phyloP scores from a whole-genome alignment of 2,113 vertebrate species.

The Laticauda colubrina region DNA sequence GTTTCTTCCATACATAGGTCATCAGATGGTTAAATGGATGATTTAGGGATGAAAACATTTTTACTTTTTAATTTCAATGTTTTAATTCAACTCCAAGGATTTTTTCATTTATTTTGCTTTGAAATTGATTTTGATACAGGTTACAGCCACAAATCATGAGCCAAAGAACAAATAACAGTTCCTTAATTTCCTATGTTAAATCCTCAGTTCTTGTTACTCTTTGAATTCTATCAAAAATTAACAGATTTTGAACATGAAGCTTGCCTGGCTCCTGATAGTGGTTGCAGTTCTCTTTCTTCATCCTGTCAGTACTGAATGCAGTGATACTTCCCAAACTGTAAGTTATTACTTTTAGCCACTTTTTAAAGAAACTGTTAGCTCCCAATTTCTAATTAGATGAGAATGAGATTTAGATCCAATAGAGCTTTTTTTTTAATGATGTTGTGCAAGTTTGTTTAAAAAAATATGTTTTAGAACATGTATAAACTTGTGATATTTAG shows the following conservation, averaged over 20 bases:
- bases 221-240: constrained; percentile 31
- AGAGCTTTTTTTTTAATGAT: background rate
- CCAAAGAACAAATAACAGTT: background rate
- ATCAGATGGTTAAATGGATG: background rate
- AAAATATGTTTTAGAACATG: background rate
- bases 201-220: background rate
- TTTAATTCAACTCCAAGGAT: background rate
- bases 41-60: background rate
- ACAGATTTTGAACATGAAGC: constrained; percentile 67
- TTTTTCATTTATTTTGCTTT: background rate
- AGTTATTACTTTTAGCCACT: constrained; percentile 38
- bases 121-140: background rate
- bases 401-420: background rate
- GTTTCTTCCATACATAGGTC: background rate
- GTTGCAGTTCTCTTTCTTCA: constrained; percentile 51
- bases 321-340: constrained; percentile 59
- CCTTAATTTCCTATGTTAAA: background rate
- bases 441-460: background rate
- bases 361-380: background rate
- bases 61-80: background rate
- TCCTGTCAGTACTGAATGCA: constrained; percentile 42
- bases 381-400: background rate
- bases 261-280: constrained; percentile 42
- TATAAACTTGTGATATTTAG: background rate
- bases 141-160: background rate